Conservation (phyloP, 2,113 vertebrate species). For the Larimichthys polyactis region DNA sequence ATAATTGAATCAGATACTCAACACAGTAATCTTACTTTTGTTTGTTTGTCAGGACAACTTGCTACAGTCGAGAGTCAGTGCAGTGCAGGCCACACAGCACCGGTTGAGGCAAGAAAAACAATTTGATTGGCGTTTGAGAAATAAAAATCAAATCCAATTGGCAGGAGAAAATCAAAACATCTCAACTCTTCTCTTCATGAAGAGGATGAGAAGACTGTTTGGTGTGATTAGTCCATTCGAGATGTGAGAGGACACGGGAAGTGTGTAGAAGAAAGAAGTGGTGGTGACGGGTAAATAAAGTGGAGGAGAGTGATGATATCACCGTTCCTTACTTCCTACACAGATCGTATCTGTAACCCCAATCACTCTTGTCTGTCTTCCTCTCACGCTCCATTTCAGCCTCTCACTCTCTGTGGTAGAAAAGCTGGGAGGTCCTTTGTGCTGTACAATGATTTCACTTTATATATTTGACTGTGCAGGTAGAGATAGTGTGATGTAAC, state of each 20-base stretch:
- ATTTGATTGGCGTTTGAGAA: constrained; percentile 10
- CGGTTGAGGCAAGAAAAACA: constrained; percentile 10
- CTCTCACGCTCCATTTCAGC: constrained; percentile 53
- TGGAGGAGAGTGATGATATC: constrained; percentile 49
- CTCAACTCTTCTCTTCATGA: constrained; percentile 41
- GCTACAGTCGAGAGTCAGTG: neutral
- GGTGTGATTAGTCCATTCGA: constrained; percentile 72
- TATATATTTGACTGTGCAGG: constrained; percentile 63
- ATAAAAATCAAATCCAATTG: constrained; percentile 2
- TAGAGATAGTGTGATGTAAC: constrained; percentile 59
- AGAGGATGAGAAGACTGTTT: constrained; percentile 48
- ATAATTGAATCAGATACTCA: constrained; percentile 43
- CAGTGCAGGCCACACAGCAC: neutral
- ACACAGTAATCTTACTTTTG: constrained; percentile 37
- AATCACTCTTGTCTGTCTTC: constrained; percentile 48
- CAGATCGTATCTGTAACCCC: constrained; percentile 51
- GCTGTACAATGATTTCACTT: constrained; percentile 57
- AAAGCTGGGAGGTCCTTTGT: constrained; percentile 59
- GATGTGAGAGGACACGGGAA: constrained; percentile 46
- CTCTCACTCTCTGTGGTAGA: constrained; percentile 20
- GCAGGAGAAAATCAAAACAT: constrained; percentile 7
- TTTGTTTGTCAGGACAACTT: constrained; percentile 40
- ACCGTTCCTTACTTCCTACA: constrained; percentile 47
- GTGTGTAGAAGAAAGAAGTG: constrained; percentile 28
- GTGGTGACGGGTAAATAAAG: constrained; percentile 57